These are phyloP conservation scores for Trinorchestia longiramus DNA, from an alignment of 1,140 invertebrate genomes.

Conservation along the genomic window DNA sequence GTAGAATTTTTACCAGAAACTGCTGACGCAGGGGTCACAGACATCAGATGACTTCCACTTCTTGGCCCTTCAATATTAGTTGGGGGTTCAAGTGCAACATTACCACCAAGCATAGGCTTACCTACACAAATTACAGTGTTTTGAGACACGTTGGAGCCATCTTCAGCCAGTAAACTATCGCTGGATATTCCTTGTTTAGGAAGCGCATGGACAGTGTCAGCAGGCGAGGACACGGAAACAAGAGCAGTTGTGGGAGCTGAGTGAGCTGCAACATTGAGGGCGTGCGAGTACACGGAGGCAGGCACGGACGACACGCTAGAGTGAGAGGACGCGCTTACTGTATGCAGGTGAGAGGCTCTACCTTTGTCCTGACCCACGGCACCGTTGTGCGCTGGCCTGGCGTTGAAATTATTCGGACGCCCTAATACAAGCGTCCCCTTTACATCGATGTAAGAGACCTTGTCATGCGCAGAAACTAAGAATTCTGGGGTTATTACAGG, in stretches of 20 bases:
- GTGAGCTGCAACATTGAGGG: constrained; percentile 45
- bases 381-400: not conserved
- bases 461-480: not conserved
- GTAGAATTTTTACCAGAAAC: not conserved
- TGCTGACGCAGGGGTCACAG: not conserved
- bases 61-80: not conserved
- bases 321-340: constrained; percentile 18
- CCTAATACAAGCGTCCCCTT: constrained; percentile 41
- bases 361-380: not conserved
- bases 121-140: constrained; percentile 16
- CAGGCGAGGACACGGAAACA: constrained; percentile 14
- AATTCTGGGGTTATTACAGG: not conserved
- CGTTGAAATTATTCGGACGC: not conserved
- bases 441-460: not conserved
- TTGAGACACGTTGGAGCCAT: not conserved
- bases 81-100: not conserved
- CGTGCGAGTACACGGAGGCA: constrained; percentile 33
- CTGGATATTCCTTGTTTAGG: not conserved
- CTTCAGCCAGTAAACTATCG: not conserved
- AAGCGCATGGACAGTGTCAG: not conserved
- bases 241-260: constrained; percentile 19
- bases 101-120: not conserved
- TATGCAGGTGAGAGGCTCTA: constrained; percentile 3
- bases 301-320: not conserved
- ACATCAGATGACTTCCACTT: not conserved